Evolutionary conservation across 1,140 invertebrate genomes (phyloP), one percentile per base, ranked within the genome.

Genomic region (Octopus sinensis): DNA sequence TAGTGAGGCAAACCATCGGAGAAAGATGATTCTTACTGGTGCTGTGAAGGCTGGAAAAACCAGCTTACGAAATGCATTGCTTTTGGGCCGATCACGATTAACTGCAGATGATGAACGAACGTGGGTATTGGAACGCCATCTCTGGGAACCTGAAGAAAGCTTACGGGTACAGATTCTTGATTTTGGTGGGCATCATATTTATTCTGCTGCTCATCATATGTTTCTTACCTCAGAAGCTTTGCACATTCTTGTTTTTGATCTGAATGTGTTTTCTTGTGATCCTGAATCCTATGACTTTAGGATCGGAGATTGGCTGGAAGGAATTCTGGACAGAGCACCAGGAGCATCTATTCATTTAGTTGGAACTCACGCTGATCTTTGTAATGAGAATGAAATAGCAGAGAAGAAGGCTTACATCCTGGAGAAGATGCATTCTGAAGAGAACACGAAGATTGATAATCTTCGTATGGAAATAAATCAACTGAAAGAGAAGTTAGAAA

Each of bases 211-310:
- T 13, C 89, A 91, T 81, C 88, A 91, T 83, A 86, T 91, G 83
- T 90, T 91, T 73, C 82, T 91, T 6, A 89, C 90, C 6, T 85
- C 89, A 13, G 89, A 91, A 79, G 89, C 90, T 54, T 84, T 91
- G 43, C 91, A 91, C 80, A 80, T 91, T 6, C 81, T 91, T 71
- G 91, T 91, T 0, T 90, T 91, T 86, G 90, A 91, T 81, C 81
- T 91, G 13, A 84, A 76, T 30, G 84, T 84, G 43, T 88, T 88
- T 79, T 62, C 7, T 10, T 76, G 82, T 9, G 84, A 87, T 7
- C 68, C 17, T 13, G 78, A 79, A 62, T 54, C 80, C 13, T 88
- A 87, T 83, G 85, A 87, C 68, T 78, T 80, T 9, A n/a, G 87
- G 79, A 84, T 88, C 30, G 88, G 88, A 2, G 84, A 87, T 80